phyloP scores from a whole-genome alignment of 2,797 vertebrate genomes.

The Lepus oiostolus region DNA sequence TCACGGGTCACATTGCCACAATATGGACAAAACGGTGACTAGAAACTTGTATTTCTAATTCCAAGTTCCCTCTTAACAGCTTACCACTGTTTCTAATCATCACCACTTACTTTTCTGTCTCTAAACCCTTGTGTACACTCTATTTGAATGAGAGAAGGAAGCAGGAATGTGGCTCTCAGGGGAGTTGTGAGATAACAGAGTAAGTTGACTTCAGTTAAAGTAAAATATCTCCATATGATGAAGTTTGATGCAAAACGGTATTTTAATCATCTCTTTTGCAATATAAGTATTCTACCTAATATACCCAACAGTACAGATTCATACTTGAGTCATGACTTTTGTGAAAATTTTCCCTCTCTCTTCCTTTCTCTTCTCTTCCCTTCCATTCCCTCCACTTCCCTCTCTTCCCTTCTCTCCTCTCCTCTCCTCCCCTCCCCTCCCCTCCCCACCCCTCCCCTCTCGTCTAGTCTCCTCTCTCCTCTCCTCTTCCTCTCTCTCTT shows the following conservation, averaged over 20 bases:
- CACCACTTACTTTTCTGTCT: neutral
- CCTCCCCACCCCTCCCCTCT: accelerated
- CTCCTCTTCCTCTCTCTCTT: accelerated
- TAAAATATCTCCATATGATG: neutral
- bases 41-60: neutral
- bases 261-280: neutral
- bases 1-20: neutral
- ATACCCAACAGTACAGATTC: neutral
- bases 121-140: neutral
- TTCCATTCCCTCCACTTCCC: accelerated
- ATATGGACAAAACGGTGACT: neutral
- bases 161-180: neutral
- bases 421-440: accelerated
- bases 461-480: accelerated
- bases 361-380: neutral
- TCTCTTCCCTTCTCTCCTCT: accelerated
- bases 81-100: neutral
- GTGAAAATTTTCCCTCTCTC: neutral
- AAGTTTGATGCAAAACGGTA: neutral
- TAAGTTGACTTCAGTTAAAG: neutral
- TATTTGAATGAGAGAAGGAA: neutral
- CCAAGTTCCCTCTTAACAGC: neutral
- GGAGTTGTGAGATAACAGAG: neutral
- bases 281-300: neutral
- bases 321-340: neutral